phyloP scores from a whole-genome alignment of 1,140 invertebrate genomes.

The Drusus annulatus region DNA sequence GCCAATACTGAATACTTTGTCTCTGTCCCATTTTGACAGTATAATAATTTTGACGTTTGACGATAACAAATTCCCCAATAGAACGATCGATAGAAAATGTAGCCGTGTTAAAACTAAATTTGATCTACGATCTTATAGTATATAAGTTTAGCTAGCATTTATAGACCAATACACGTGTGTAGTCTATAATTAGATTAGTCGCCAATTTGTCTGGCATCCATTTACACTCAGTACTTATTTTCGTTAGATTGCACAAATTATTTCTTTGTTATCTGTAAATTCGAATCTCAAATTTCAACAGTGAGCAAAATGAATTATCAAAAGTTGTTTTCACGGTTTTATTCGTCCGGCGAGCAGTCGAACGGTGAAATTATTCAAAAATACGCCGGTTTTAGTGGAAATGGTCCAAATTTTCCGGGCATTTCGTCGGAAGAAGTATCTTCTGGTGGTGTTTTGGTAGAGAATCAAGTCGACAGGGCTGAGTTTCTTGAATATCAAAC shows the following conservation, averaged over 20 bases:
- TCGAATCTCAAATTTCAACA: background rate
- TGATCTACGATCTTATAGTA: slow-evolving; percentile 42
- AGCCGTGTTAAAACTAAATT: background rate
- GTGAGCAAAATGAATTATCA: slow-evolving; percentile 54
- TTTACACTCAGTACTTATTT: slow-evolving; percentile 20
- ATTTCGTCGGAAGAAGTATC: slow-evolving; percentile 29
- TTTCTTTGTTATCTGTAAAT: slow-evolving; percentile 18
- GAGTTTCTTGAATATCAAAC: slow-evolving; percentile 39
- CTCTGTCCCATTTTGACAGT: slow-evolving; percentile 28
- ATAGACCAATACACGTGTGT: slow-evolving; percentile 21
- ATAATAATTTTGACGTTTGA: slow-evolving; percentile 29
- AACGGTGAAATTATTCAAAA: slow-evolving; percentile 51
- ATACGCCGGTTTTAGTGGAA: slow-evolving; percentile 42
- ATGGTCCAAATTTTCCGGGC: slow-evolving; percentile 25
- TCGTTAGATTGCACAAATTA: background rate
- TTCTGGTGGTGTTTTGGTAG: slow-evolving; percentile 3
- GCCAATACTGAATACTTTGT: background rate
- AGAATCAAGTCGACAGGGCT: slow-evolving; percentile 32
- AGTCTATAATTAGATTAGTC: slow-evolving; percentile 52
- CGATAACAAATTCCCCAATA: slow-evolving; percentile 7
- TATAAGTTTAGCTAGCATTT: slow-evolving; percentile 31
- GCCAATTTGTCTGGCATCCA: slow-evolving; percentile 31
- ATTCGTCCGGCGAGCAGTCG: slow-evolving; percentile 38
- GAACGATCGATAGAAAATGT: slow-evolving; percentile 24
- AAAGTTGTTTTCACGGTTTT: slow-evolving; percentile 55